Conservation (phyloP, 2,888 invertebrate species). For the Lasioglossum leucozonium region DNA sequence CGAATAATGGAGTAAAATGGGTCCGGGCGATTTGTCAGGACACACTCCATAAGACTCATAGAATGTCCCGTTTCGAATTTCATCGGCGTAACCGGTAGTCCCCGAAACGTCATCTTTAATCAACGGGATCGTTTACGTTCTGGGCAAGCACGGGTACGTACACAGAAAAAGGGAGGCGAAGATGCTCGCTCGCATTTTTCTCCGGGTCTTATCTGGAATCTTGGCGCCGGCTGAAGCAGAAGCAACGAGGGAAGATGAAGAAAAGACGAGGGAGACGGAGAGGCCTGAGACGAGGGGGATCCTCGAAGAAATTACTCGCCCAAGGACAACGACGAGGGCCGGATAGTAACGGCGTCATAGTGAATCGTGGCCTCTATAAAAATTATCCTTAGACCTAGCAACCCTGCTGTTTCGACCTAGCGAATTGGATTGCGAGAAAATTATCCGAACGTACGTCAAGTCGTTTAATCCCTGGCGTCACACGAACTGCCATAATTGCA, state of each 20-base stretch:
- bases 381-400: constrained; percentile 56
- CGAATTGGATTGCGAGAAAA: constrained; percentile 62
- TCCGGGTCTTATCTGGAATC: constrained; percentile 64
- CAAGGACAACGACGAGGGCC: constrained; percentile 20
- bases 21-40: not conserved
- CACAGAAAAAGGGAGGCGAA: constrained; percentile 40
- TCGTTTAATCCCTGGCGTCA: constrained; percentile 70
- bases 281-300: constrained; percentile 20
- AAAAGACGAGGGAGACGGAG: not conserved
- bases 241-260: constrained; percentile 13
- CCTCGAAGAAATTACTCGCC: constrained; percentile 53
- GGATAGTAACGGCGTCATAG: constrained; percentile 30
- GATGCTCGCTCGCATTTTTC: constrained; percentile 66
- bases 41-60: constrained; percentile 5
- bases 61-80: constrained; percentile 36
- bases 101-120: constrained; percentile 60
- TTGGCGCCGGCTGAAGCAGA: constrained; percentile 53
- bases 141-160: constrained; percentile 42
- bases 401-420: constrained; percentile 12
- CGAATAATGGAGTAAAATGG: constrained; percentile 2
- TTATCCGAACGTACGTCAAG: constrained; percentile 43
- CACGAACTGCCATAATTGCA: not conserved
- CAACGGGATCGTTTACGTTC: constrained; percentile 64
- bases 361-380: constrained; percentile 63
- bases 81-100: constrained; percentile 44